phyloP scores from a whole-genome alignment of 2,797 vertebrate species.

The Hapalemur alaotrensis region DNA sequence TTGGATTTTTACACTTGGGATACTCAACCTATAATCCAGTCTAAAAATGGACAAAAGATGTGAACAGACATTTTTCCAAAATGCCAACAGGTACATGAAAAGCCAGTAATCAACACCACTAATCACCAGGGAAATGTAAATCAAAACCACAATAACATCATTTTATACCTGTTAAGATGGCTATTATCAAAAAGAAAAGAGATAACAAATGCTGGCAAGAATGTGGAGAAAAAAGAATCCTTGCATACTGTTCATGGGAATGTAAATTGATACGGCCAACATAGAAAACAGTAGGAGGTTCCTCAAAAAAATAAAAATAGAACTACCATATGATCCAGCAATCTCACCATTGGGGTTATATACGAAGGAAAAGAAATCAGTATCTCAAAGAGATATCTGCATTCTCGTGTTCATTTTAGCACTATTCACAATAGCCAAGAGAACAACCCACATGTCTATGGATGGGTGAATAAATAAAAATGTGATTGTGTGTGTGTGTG shows the following conservation, averaged over 20 bases:
- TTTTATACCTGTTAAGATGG: not conserved
- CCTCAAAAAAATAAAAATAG: not conserved
- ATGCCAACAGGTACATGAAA: not conserved
- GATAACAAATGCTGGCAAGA: not conserved
- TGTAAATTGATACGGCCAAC: not conserved
- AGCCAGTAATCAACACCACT: not conserved
- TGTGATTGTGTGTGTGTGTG: not conserved
- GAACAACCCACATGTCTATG: not conserved
- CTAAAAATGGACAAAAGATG: not conserved
- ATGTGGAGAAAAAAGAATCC: not conserved
- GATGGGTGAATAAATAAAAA: not conserved
- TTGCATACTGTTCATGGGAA: not conserved
- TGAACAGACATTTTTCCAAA: not conserved
- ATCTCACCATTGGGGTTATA: no score
- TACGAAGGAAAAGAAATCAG: not conserved
- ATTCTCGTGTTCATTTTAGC: not conserved
- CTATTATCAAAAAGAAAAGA: not conserved
- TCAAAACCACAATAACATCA: not conserved
- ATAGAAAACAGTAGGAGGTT: not conserved
- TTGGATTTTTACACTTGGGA: not conserved
- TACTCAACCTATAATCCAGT: not conserved
- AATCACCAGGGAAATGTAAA: not conserved
- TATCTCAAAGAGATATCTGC: no score
- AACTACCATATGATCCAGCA: not conserved
- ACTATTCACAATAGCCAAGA: not conserved